These are phyloP conservation scores for Lasioglossum albipes DNA, from an alignment of 1,140 invertebrate genomes.

Conservation along the genomic window DNA sequence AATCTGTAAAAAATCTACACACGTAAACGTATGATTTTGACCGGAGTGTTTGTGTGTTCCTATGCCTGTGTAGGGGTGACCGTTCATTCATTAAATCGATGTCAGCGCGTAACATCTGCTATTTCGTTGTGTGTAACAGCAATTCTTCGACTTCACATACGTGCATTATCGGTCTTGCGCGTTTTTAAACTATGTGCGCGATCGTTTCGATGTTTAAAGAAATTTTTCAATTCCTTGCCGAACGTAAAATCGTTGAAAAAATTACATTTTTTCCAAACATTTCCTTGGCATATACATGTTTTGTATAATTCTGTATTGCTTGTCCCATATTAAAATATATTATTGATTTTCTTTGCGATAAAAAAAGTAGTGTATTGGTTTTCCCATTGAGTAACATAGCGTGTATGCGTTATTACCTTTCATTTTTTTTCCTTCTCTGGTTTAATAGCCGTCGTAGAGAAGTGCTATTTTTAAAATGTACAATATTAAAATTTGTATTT, in stretches of 20 bases:
- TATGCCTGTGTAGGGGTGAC: conserved; percentile 59
- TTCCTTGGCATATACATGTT: not conserved
- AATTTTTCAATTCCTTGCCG: not conserved
- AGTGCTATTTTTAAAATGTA: not conserved
- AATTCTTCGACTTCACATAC: conserved; percentile 31
- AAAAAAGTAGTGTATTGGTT: not conserved
- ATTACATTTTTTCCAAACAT: not conserved
- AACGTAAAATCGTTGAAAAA: not conserved
- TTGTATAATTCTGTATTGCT: not conserved
- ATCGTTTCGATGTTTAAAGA: not conserved
- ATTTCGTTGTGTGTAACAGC: conserved; percentile 33
- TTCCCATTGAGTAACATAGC: not conserved
- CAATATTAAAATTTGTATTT: not conserved
- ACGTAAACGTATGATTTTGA: conserved; percentile 38
- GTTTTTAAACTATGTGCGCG: conserved; percentile 9
- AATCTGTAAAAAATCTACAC: conserved; percentile 25
- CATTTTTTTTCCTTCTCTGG: not conserved
- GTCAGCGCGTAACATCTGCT: conserved; percentile 67
- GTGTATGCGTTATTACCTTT: not conserved
- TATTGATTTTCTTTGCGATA: not conserved
- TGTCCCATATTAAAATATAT: conserved; percentile 6
- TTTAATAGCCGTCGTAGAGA: not conserved
- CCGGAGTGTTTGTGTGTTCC: conserved; percentile 40
- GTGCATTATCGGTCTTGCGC: conserved; percentile 31
- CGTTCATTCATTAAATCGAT: conserved; percentile 73